These are phyloP conservation scores for Rapana venosa DNA, from an alignment of 2,888 invertebrate genomes.

Conservation along the genomic window DNA sequence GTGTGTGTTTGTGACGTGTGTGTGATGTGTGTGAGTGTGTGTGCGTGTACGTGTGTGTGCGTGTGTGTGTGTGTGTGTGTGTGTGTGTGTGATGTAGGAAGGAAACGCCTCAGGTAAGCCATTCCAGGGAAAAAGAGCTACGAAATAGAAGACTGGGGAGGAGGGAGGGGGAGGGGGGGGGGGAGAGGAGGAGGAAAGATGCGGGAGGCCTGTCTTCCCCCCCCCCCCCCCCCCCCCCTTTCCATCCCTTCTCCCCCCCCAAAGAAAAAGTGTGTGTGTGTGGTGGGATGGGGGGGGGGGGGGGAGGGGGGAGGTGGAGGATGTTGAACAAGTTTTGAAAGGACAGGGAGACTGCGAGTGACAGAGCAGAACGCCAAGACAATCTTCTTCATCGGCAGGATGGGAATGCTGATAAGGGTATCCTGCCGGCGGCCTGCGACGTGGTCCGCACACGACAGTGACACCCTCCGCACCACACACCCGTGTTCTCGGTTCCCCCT, in stretches of 20 bases:
- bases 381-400: slow-evolving; percentile 27
- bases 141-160: background rate
- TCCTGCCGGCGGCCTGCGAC: background rate
- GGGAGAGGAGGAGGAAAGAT: background rate
- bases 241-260: no score
- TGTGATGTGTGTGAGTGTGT: no score
- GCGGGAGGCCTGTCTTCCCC: background rate
- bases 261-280: background rate
- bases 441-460: slow-evolving; percentile 20
- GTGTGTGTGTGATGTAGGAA: no score
- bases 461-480: background rate
- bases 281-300: background rate
- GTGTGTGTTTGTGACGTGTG: no score
- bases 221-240: no score
- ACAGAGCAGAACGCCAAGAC: slow-evolving; percentile 28
- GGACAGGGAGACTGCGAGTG: slow-evolving; percentile 28
- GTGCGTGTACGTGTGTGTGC: no score
- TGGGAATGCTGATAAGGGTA: slow-evolving; percentile 30
- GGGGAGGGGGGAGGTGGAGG: background rate
- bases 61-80: no score
- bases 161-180: background rate
- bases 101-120: slow-evolving; percentile 27
- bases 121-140: background rate
- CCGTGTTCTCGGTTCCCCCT: background rate
- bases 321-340: slow-evolving; percentile 5